A percentile compares a stretch with the other conserved stretches of the same genome.
phyloP scores from a whole-genome alignment of 2,888 invertebrate genomes.

The Campoplex nolae region DNA sequence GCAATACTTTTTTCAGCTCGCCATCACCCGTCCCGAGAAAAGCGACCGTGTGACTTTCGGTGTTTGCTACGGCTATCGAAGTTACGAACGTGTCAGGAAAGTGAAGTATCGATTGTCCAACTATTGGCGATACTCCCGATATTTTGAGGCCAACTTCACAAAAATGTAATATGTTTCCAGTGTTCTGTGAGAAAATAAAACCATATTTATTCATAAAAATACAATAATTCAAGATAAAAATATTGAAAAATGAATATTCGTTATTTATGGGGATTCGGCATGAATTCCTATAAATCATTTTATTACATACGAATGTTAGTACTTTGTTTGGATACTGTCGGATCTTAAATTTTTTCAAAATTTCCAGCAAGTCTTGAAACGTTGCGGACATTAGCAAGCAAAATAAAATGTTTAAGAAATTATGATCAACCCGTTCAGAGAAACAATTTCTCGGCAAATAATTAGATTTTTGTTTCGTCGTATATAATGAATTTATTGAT shows the following conservation, averaged over 20 bases:
- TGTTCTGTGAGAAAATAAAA: constrained; percentile 86
- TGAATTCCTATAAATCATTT: constrained; percentile 36
- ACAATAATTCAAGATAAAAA: too few relatives aligned
- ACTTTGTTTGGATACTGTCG: background rate
- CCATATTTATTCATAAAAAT: constrained; percentile 56
- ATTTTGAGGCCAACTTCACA: constrained; percentile 97
- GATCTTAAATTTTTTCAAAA: background rate
- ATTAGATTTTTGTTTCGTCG: background rate
- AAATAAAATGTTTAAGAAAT: background rate
- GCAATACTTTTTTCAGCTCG: constrained; percentile 92
- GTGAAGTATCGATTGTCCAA: constrained; percentile 90
- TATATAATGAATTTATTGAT: too few relatives aligned
- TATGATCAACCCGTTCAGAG: background rate
- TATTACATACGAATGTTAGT: background rate
- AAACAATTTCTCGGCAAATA: background rate
- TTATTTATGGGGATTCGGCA: background rate
- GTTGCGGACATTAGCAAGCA: background rate
- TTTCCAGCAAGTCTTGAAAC: background rate
- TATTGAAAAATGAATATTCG: too few relatives aligned
- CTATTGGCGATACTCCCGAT: constrained; percentile 94
- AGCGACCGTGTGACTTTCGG: constrained; percentile 96
- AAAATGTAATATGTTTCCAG: constrained; percentile 96
- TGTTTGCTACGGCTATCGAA: constrained; percentile 94
- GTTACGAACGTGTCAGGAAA: constrained; percentile 93
- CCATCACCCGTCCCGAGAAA: constrained; percentile 97